Conservation (phyloP, 2,797 vertebrate species). For the Crypturellus tataupa region DNA sequence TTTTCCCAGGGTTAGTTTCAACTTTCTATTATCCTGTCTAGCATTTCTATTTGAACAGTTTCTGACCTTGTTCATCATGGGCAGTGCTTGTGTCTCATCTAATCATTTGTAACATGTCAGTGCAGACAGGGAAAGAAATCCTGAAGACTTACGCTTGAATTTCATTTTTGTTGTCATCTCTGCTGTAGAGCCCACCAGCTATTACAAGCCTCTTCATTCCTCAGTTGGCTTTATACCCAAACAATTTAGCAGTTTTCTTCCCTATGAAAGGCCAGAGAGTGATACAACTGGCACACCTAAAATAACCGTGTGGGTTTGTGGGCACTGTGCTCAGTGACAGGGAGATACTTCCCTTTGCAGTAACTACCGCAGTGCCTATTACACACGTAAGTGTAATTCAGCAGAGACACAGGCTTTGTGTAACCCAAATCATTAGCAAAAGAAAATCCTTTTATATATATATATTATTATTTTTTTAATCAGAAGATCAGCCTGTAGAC, state of each 20-base stretch:
- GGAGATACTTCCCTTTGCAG: not conserved
- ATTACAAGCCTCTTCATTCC: not conserved
- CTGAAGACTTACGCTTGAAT: conserved; percentile 17
- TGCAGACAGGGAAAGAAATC: conserved; percentile 9
- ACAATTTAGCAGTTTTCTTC: not conserved
- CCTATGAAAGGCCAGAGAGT: not conserved
- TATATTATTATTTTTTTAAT: no score
- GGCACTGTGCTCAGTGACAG: not conserved
- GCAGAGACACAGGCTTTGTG: rapidly evolving
- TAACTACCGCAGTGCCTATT: not conserved
- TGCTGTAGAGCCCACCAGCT: not conserved
- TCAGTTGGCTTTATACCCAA: not conserved
- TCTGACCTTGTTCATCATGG: conserved; percentile 58
- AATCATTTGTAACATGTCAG: conserved; percentile 45
- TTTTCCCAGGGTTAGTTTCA: conserved; percentile 47
- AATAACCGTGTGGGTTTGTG: not conserved
- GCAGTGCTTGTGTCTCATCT: conserved; percentile 31
- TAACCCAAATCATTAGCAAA: not conserved
- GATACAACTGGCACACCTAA: not conserved
- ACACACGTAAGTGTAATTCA: not conserved
- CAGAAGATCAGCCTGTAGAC: not conserved
- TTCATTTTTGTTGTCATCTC: conserved; percentile 41
- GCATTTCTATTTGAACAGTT: conserved; percentile 21
- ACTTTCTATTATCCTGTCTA: conserved; percentile 18
- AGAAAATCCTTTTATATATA: not conserved